These are phyloP conservation scores for Nephila pilipes DNA, from an alignment of 1,140 invertebrate genomes.

Conservation along the genomic window DNA sequence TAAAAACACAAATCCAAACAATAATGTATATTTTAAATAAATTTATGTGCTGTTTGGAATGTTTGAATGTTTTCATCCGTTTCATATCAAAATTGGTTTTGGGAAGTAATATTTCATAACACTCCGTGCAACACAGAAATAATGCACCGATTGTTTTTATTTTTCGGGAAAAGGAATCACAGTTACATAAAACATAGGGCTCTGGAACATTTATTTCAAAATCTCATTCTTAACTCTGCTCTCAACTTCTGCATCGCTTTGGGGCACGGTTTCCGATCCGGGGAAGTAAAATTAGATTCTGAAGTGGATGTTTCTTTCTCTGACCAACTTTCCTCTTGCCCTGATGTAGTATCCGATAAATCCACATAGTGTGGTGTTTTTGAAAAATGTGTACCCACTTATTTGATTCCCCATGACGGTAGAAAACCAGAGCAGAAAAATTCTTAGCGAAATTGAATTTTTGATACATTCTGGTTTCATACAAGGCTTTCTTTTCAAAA, in stretches of 20 bases:
- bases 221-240: not conserved
- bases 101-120: too few relatives aligned
- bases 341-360: not conserved
- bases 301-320: not conserved
- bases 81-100: too few relatives aligned
- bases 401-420: not conserved
- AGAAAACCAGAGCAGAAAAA: not conserved
- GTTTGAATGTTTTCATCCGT: too few relatives aligned
- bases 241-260: not conserved
- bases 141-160: too few relatives aligned
- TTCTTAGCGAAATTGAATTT: constrained; percentile 31
- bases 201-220: not conserved
- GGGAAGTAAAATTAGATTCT: constrained; percentile 11
- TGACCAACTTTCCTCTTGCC: not conserved
- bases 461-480: not conserved
- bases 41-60: too few relatives aligned
- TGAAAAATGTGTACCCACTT: not conserved
- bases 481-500: not conserved
- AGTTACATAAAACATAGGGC: not conserved
- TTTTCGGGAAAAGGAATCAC: not conserved
- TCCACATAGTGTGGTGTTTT: not conserved
- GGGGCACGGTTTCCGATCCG: not conserved
- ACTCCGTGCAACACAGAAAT: too few relatives aligned
- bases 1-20: too few relatives aligned
- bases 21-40: too few relatives aligned